phyloP scores from a whole-genome alignment of 1,140 invertebrate species.

The Hirudo medicinalis region DNA sequence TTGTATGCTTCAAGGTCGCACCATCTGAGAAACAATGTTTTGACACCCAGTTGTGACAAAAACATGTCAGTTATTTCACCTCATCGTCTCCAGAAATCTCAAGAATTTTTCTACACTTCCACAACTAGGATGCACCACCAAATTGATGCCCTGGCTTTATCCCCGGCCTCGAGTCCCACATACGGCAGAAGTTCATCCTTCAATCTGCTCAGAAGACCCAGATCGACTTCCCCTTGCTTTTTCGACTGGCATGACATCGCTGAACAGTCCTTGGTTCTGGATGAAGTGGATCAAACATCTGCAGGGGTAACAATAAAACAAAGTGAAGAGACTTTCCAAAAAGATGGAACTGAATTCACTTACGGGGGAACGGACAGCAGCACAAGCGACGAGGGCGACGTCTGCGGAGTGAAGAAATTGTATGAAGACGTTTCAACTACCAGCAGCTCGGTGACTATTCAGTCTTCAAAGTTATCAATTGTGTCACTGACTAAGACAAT shows the following conservation, averaged over 20 bases:
- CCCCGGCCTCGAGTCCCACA: constrained; percentile 26
- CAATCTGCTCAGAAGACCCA: neutral
- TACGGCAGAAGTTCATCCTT: constrained; percentile 31
- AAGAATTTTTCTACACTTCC: neutral
- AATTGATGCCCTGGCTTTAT: constrained; percentile 20
- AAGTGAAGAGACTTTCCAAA: neutral
- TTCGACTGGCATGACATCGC: neutral
- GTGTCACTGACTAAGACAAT: no score
- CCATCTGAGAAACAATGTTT: constrained; percentile 48
- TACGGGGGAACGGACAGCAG: constrained; percentile 3
- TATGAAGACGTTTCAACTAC: no score
- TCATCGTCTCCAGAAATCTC: neutral
- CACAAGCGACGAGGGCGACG: neutral
- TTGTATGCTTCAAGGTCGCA: constrained; percentile 20
- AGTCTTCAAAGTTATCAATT: no score
- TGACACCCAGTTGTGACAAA: constrained; percentile 48
- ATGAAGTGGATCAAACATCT: neutral
- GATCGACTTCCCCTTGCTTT: neutral
- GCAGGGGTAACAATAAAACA: neutral
- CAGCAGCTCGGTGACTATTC: no score
- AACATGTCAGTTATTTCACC: constrained; percentile 24
- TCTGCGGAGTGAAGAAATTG: no score
- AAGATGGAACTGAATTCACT: constrained; percentile 1
- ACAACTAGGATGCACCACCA: constrained; percentile 7
- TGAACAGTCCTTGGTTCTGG: no score